Conservation (phyloP, 2,113 vertebrate genomes). For the Paramisgurnus dabryanus region DNA sequence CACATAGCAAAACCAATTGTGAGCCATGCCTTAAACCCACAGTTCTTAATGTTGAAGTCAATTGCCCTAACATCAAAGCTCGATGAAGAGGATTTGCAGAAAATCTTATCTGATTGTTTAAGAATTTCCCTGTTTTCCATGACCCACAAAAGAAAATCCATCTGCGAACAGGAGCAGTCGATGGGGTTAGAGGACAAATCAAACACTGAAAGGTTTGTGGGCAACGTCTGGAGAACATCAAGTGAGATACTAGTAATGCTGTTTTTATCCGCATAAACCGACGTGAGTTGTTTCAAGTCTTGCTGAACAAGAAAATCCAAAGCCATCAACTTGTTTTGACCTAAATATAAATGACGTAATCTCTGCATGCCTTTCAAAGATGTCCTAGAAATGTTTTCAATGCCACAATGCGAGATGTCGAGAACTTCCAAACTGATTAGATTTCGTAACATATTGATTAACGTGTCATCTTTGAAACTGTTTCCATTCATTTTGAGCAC, state of each 20-base stretch:
- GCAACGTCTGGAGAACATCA: slow-evolving; percentile 59
- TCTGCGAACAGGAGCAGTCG: slow-evolving; percentile 44
- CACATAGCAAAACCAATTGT: background rate
- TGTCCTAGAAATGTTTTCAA: slow-evolving; percentile 59
- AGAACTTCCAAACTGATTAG: slow-evolving; percentile 67
- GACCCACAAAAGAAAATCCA: slow-evolving; percentile 46
- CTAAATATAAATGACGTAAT: slow-evolving; percentile 71
- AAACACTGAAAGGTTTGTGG: slow-evolving; percentile 45
- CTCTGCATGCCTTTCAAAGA: slow-evolving; percentile 65
- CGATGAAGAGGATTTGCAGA: slow-evolving; percentile 28
- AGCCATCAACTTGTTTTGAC: slow-evolving; percentile 71
- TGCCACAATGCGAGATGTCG: slow-evolving; percentile 74
- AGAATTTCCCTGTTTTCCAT: slow-evolving; percentile 26
- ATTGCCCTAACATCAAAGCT: slow-evolving; percentile 6
- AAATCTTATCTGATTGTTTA: slow-evolving; percentile 19
- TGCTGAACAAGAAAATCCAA: slow-evolving; percentile 58
- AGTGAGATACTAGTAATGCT: slow-evolving; percentile 57
- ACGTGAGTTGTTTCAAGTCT: slow-evolving; percentile 59
- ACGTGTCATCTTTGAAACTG: slow-evolving; percentile 63
- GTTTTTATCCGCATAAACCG: slow-evolving; percentile 72
- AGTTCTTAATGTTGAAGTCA: slow-evolving; percentile 44
- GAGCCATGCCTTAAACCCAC: slow-evolving; percentile 30
- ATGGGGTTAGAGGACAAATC: slow-evolving; percentile 52
- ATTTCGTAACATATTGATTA: slow-evolving; percentile 66
- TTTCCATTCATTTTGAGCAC: slow-evolving; percentile 78